Percentiles rank a stretch among this genome's conserved stretches.
These are phyloP conservation scores for Solenopsis invicta DNA, from an alignment of 1,140 invertebrate species.

Conservation along the genomic window DNA sequence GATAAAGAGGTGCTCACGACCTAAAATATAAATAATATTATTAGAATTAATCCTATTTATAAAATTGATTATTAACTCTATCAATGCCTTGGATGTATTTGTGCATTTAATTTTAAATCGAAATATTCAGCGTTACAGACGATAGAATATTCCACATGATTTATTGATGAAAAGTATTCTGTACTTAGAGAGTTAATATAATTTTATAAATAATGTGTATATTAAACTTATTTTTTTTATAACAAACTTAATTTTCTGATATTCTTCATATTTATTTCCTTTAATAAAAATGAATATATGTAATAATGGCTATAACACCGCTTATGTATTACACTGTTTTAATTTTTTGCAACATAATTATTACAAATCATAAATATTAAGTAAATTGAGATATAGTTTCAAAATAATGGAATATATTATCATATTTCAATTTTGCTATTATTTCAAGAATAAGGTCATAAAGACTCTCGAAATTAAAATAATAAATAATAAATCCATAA, in stretches of 20 bases:
- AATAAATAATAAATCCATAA: no score
- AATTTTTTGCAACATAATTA: constrained; percentile 3
- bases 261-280: not conserved
- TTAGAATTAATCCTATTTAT: constrained; percentile 11
- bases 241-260: not conserved
- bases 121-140: no score
- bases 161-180: not conserved
- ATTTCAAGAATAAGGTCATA: not conserved
- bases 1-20: constrained; percentile 9
- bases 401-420: constrained; percentile 6
- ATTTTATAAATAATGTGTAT: not conserved
- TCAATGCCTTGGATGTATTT: not conserved
- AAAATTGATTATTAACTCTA: not conserved
- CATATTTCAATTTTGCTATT: not conserved
- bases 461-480: no score
- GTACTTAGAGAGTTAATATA: not conserved
- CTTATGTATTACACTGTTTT: not conserved
- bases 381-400: not conserved
- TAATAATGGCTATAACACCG: not conserved
- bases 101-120: no score
- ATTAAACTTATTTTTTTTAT: not conserved
- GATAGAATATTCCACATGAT: no score
- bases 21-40: constrained; percentile 34
- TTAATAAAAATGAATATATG: constrained; percentile 9
- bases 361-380: constrained; percentile 10